These are phyloP conservation scores for Rhynchonycteris naso DNA, from an alignment of 2,797 vertebrate genomes.

Conservation along the genomic window DNA sequence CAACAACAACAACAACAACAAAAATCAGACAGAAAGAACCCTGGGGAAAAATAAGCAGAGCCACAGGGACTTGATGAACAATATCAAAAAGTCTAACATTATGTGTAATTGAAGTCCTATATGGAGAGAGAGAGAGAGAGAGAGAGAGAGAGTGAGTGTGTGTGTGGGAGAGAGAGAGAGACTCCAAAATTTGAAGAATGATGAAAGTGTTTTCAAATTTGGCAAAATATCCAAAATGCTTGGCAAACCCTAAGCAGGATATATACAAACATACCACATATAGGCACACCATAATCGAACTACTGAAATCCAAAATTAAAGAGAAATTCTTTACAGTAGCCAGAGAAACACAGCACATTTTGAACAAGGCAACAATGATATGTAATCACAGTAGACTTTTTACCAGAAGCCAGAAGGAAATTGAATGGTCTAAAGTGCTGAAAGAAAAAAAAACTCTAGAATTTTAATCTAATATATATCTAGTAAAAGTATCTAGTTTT, in stretches of 20 bases:
- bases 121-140: neutral
- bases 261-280: neutral
- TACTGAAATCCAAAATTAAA: slow-evolving; percentile 15
- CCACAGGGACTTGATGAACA: neutral
- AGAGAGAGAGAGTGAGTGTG: neutral
- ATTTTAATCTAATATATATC: neutral
- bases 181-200: slow-evolving; percentile 16
- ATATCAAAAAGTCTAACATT: neutral
- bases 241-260: neutral
- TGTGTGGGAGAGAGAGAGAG: neutral
- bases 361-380: neutral
- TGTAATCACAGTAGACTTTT: neutral
- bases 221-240: neutral
- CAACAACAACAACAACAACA: no score
- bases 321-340: neutral
- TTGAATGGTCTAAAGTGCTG: neutral
- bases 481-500: neutral
- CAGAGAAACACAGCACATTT: neutral
- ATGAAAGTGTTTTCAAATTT: slow-evolving; percentile 33
- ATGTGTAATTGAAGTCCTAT: neutral
- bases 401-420: slow-evolving; percentile 5
- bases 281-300: neutral
- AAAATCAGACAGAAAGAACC: neutral
- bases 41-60: neutral
- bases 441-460: neutral